These are phyloP conservation scores for Todiramphus saurophagus DNA, from an alignment of 2,113 vertebrate genomes.

Conservation along the genomic window DNA sequence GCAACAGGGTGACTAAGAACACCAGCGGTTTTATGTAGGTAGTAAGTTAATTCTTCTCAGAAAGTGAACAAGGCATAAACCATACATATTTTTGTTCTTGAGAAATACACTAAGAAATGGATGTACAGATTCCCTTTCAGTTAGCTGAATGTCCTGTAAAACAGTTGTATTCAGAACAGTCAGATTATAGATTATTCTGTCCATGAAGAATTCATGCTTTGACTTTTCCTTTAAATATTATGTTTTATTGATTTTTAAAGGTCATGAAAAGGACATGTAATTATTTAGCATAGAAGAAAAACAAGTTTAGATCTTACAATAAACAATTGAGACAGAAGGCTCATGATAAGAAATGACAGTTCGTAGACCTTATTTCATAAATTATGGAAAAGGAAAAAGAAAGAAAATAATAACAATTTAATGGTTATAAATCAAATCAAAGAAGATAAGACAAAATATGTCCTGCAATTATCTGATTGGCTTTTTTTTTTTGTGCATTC, in stretches of 20 bases:
- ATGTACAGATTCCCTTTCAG: neutral
- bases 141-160: neutral
- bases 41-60: neutral
- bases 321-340: neutral
- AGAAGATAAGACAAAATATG: neutral
- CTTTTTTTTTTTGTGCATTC: neutral
- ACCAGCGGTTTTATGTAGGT: neutral
- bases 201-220: constrained; percentile 31
- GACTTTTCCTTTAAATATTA: constrained; percentile 7
- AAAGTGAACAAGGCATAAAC: neutral
- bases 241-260: constrained; percentile 42
- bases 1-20: neutral
- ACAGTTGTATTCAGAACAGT: neutral
- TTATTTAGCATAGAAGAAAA: constrained; percentile 22
- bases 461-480: neutral
- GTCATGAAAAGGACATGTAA: neutral
- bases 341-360: neutral
- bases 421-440: neutral
- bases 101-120: neutral
- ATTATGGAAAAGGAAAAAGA: neutral
- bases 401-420: neutral
- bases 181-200: neutral
- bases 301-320: neutral
- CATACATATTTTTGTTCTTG: neutral
- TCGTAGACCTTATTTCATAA: neutral